These are phyloP conservation scores for Emys orbicularis DNA, from an alignment of 2,797 vertebrate species.

Conservation along the genomic window DNA sequence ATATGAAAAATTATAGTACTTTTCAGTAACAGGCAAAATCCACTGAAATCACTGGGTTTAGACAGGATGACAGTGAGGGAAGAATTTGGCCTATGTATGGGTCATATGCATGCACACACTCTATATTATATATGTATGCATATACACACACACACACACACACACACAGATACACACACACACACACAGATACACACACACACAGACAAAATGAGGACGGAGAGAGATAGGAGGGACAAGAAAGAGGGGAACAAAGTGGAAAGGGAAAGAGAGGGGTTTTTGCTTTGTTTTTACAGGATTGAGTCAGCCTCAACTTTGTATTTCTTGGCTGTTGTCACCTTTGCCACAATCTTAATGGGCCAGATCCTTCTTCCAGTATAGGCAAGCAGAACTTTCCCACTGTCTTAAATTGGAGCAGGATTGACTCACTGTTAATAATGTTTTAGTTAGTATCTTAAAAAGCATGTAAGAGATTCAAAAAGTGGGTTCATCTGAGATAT, in stretches of 20 bases:
- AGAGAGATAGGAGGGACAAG: background rate
- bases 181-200: background rate
- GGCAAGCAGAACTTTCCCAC: background rate
- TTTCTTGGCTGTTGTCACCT: background rate
- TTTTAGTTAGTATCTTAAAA: background rate
- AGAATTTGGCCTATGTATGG: background rate
- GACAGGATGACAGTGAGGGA: background rate
- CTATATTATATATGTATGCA: background rate
- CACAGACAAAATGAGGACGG: background rate
- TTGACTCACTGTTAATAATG: background rate
- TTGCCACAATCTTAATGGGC: background rate
- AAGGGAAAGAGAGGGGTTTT: background rate
- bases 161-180: background rate
- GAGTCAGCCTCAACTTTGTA: background rate
- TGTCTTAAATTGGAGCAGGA: background rate
- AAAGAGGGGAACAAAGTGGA: background rate
- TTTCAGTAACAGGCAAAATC: background rate
- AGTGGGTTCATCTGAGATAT: background rate
- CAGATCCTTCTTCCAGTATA: no score
- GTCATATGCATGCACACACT: background rate
- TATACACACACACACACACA: background rate
- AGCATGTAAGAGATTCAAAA: background rate
- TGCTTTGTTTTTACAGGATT: background rate
- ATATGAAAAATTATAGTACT: conserved; percentile 5
- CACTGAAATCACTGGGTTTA: background rate